Conservation (phyloP, 2,113 vertebrate species). For the Chloroceryle aenea region DNA sequence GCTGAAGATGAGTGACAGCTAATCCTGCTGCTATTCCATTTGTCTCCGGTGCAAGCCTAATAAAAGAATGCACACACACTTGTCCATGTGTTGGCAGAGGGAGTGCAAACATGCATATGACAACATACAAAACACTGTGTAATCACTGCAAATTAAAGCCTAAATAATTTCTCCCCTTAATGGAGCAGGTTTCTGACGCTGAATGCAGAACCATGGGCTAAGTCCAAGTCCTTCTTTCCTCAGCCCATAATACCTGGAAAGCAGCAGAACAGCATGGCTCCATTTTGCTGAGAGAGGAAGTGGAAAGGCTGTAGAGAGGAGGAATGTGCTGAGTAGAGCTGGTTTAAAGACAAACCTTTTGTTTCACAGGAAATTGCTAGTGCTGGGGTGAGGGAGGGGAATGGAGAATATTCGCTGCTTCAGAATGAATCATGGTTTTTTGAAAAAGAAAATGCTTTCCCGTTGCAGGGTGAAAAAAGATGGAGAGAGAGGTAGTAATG, state of each 20-base stretch:
- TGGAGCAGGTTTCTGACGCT: background rate
- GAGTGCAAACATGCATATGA: constrained; percentile 59
- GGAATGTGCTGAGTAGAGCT: background rate
- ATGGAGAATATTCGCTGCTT: background rate
- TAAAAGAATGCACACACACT: constrained; percentile 33
- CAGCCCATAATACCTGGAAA: background rate
- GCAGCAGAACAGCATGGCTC: background rate
- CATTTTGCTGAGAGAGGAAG: background rate
- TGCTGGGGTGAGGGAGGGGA: background rate
- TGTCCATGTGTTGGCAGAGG: constrained; percentile 56
- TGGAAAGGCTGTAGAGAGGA: background rate
- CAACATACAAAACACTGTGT: constrained; percentile 42
- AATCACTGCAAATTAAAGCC: constrained; percentile 55
- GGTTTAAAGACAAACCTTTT: constrained; percentile 2
- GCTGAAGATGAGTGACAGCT: constrained; percentile 38
- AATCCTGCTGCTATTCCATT: constrained; percentile 42
- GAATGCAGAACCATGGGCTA: background rate
- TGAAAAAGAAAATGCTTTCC: background rate
- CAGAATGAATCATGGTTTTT: background rate
- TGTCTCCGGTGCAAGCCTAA: constrained; percentile 26
- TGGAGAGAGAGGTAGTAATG: background rate
- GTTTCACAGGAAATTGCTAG: constrained; percentile 1
- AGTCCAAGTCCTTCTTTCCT: background rate
- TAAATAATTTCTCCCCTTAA: constrained; percentile 43
- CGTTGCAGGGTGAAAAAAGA: background rate